phyloP scores from a whole-genome alignment of 1,140 invertebrate genomes.

The Scaptomyza hsui region DNA sequence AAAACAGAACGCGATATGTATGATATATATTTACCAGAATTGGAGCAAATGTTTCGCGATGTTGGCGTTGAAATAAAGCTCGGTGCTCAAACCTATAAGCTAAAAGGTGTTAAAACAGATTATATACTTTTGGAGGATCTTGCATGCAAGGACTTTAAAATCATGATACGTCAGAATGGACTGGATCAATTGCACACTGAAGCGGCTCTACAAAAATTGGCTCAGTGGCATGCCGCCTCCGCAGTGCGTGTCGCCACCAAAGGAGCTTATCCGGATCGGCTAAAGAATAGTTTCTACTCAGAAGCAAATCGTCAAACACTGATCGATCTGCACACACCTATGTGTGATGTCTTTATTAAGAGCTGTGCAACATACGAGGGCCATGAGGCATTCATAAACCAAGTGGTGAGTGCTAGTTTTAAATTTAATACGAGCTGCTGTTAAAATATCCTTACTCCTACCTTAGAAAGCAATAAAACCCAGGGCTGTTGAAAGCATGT shows the following conservation, averaged over 20 bases:
- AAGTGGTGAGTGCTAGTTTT: slow-evolving; percentile 19
- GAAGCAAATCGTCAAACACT: slow-evolving; percentile 21
- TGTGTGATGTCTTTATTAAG: slow-evolving; percentile 3
- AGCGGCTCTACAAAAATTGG: slow-evolving; percentile 1
- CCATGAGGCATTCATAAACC: slow-evolving; percentile 25
- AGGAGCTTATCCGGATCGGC: slow-evolving; percentile 57
- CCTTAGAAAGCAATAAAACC: neutral
- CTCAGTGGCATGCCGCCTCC: slow-evolving; percentile 68
- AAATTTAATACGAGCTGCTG: neutral
- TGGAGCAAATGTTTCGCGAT: slow-evolving; percentile 72
- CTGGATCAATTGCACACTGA: slow-evolving; percentile 73
- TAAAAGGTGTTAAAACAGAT: slow-evolving; percentile 30
- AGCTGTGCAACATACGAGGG: slow-evolving; percentile 13
- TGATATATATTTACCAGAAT: slow-evolving; percentile 48
- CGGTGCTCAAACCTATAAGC: slow-evolving; percentile 50
- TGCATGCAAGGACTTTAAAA: slow-evolving; percentile 68
- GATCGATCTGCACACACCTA: slow-evolving; percentile 9
- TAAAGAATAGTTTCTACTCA: slow-evolving; percentile 19
- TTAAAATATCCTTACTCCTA: neutral
- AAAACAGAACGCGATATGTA: slow-evolving; percentile 57
- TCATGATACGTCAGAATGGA: slow-evolving; percentile 85
- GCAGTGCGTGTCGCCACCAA: slow-evolving; percentile 83
- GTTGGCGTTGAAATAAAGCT: slow-evolving; percentile 65
- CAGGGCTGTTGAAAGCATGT: slow-evolving; percentile 3
- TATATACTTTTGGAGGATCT: slow-evolving; percentile 86